Evolutionary conservation across 1,140 invertebrate species (phyloP), one percentile per base, ranked within the genome.

Genomic region (Bombus fervidus): DNA sequence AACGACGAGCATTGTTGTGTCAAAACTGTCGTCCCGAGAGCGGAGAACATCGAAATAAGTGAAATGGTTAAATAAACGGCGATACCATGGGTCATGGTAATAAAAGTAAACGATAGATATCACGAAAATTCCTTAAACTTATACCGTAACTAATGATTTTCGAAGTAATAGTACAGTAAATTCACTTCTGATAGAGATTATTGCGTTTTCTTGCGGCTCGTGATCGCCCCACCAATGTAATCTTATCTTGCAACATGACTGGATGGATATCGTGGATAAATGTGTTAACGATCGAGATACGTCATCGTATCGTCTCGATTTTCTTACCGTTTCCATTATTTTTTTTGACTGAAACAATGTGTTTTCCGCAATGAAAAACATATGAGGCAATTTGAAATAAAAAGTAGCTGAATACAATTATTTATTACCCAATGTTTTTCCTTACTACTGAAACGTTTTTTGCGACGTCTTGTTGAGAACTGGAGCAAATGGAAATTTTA

Each of bases 171-270:
- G 41, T 41, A 28, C 15, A 68, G 15, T 47, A 53, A 81, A 83
- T 68, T 89, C 57, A 72, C 76, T 69, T 59, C 25, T n/a, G 76
- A 82, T 74, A 86, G 31, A n/a, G 41, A 75, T 75, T 43, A 37
- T 43, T 53, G 66, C 13, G 31, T 73, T 78, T 62, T 79, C 41
- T 31, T 62, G 10, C n/a, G 18, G 31, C 76, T 84, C 62, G 68
- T 59, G 79, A 89, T 76, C 28, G 81, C 28, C 53, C 53, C 47
- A 12, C 53, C 68, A 77, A 81, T 37, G 66, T 89, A 89, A 89
- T 90, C 89, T 90, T 90, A 90, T 90, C 89, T 81, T 13, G 18
- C 22, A n/a, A 31, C 43, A 68, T 22, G 34, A 43, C 15, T 41
- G 75, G 74, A 43, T 59, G 28, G 57, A 69, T 76, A 81, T 80